Percentiles rank a stretch among this genome's conserved stretches.
Conservation (phyloP, 53 echinoderm and acorn worm species). For the Arbacia lixula region DNA sequence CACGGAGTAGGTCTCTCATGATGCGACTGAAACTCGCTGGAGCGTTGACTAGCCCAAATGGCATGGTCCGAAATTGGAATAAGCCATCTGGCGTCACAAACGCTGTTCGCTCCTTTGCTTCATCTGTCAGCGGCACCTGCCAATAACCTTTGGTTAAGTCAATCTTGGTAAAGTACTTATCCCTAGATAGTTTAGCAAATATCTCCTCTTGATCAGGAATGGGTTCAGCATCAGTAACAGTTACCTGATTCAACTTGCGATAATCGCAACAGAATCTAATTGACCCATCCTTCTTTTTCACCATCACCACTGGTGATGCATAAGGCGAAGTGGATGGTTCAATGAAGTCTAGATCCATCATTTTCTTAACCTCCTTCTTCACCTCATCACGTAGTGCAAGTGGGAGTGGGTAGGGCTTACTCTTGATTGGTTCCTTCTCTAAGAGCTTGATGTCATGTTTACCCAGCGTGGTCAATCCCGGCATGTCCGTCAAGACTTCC, state of each 20-base stretch:
- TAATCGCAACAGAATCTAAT: constrained; percentile 74
- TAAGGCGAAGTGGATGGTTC: constrained; percentile 65
- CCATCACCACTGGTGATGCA: constrained; percentile 57
- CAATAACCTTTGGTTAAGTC: constrained; percentile 76
- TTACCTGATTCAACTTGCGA: constrained; percentile 62
- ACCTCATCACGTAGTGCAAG: constrained; percentile 48
- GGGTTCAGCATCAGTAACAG: constrained; percentile 74
- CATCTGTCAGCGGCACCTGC: constrained; percentile 52
- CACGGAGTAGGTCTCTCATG: constrained; percentile 42
- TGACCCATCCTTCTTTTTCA: constrained; percentile 64
- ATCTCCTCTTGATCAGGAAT: constrained; percentile 71
- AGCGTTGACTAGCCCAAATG: constrained; percentile 71
- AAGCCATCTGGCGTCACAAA: constrained; percentile 43
- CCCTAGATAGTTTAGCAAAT: constrained; percentile 54
- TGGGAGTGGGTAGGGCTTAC: constrained; percentile 58
- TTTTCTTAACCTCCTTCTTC: constrained; percentile 51
- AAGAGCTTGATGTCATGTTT: constrained; percentile 62
- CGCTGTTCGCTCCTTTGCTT: constrained; percentile 56
- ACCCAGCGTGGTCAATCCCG: constrained; percentile 51
- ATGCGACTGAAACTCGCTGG: constrained; percentile 61
- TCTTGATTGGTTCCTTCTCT: constrained; percentile 48
- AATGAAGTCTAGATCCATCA: constrained; percentile 61
- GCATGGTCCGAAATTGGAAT: constrained; percentile 57
- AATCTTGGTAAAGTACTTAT: constrained; percentile 62
- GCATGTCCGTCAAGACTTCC: constrained; percentile 70